Evolutionary conservation across 2,888 invertebrate genomes (phyloP).

Genomic region (Antitype chi): DNA sequence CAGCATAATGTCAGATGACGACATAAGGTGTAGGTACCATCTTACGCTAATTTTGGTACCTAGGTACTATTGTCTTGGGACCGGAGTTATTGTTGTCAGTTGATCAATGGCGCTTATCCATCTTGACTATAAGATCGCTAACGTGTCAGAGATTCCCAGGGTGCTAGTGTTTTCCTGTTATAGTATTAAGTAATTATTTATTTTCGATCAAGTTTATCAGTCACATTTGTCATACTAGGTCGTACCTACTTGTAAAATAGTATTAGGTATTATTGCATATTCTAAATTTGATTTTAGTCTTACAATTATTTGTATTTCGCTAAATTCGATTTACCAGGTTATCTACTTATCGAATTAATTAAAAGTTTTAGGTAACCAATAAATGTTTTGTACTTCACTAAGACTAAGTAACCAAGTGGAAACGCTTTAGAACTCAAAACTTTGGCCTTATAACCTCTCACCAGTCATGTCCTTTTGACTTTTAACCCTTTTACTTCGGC

Average conservation of each 20-base stretch:
- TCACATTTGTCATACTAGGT: neutral
- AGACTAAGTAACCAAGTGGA: constrained; percentile 30
- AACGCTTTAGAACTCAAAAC: constrained; percentile 36
- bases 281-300: neutral
- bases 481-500: constrained; percentile 39
- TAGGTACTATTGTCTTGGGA: neutral
- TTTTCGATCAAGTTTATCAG: neutral
- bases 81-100: neutral
- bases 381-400: constrained; percentile 43
- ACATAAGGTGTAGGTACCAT: too few relatives aligned
- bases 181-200: neutral
- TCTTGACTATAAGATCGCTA: neutral
- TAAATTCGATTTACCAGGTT: neutral
- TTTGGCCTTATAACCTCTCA: constrained; percentile 20
- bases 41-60: neutral
- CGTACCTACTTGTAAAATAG: neutral
- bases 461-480: constrained; percentile 28
- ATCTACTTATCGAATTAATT: constrained; percentile 30
- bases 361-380: constrained; percentile 32
- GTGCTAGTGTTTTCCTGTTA: neutral
- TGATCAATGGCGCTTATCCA: neutral
- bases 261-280: neutral
- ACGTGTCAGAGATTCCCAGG: neutral
- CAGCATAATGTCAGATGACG: too few relatives aligned
- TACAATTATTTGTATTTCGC: neutral